Base-by-base conservation (phyloP, 2,113 vertebrate genomes). In the Indicator maculatus region DNA sequence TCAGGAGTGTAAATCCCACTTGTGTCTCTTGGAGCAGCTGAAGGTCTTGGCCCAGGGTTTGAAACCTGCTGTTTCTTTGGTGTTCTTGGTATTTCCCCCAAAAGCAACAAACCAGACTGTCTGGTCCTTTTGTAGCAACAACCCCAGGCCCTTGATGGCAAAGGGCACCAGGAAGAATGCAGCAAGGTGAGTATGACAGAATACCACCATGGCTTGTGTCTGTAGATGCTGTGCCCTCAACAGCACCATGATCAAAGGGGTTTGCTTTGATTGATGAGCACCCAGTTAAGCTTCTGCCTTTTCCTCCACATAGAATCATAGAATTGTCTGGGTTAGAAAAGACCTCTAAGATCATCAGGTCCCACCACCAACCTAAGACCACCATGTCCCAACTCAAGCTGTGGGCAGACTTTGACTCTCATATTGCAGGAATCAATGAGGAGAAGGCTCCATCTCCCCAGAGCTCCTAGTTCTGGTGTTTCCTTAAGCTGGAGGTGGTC, bases 141-240 rank as follows among this genome's bases (percentile, higher is more conserved):
- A 81, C 19, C 60, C 21, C 1, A 3, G 65, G 41, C 28, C 18
- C 20, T 15, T 12, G 50, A 12, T 20, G 39, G 6, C 8, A 7
- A 0, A 9, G 26, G 52, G 59, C 5, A 45, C 20, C 15, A 14
- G 69, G 79, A 74, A 28, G 86, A 60, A 47, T 3, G 8, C 33
- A 21, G 8, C 2, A 1, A 56, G 72, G 61, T 27, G 76, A 81
- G 60, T 2, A 15, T 2, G 26, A 30, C 70, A 31, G 0, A 8
- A 41, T 52, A 14, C 15, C 47, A 0, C 63, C 1, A 12, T 0
- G 0, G 8, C 23, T 3, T 7, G 2, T 16, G 63, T 26, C n/a
- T 66, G 21, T 21, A 18, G 60, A 8, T 17, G 23, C 71, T 59
- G 53, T 41, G 89, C 61, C 45, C 70, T 56, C 83, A 55, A 1